A percentile compares a stretch with the other conserved stretches of the same genome.
Conservation (phyloP, 2,888 invertebrate genomes). For the Plemyria rubiginata region DNA sequence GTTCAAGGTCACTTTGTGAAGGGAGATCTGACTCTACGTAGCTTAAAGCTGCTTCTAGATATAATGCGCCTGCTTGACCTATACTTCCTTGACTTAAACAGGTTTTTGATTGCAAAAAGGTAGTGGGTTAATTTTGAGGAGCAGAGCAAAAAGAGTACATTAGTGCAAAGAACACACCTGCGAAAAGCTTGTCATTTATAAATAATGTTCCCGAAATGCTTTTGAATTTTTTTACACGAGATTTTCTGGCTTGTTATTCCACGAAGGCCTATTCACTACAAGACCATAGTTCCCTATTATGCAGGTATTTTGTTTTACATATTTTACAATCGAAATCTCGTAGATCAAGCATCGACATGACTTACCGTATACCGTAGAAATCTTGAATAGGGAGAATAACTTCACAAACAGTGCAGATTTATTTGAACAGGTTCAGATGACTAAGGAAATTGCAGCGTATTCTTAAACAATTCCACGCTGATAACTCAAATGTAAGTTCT, state of each 20-base stretch:
- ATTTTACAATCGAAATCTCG: too few relatives aligned
- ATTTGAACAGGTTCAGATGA: slow-evolving; percentile 9
- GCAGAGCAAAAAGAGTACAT: slow-evolving; percentile 15
- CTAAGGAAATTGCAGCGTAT: slow-evolving; percentile 2
- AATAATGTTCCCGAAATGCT: too few relatives aligned
- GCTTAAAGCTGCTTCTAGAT: slow-evolving; percentile 41
- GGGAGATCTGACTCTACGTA: slow-evolving; percentile 58
- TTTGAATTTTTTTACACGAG: too few relatives aligned
- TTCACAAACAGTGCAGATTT: background rate
- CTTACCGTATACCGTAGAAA: background rate
- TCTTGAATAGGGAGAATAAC: background rate
- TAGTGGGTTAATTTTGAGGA: slow-evolving; percentile 31
- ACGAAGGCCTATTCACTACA: too few relatives aligned
- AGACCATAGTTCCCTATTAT: too few relatives aligned
- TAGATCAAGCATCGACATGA: too few relatives aligned
- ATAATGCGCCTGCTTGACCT: slow-evolving; percentile 37
- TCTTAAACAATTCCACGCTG: slow-evolving; percentile 22
- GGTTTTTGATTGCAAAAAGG: slow-evolving; percentile 31
- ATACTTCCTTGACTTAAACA: slow-evolving; percentile 44
- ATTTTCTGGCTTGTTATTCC: too few relatives aligned
- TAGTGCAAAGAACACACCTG: slow-evolving; percentile 1
- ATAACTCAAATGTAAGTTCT: slow-evolving; percentile 30
- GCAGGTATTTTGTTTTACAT: too few relatives aligned
- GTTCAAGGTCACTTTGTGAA: slow-evolving; percentile 79
- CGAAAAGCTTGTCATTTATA: background rate